These are phyloP conservation scores for Luffia ferchaultella DNA, from an alignment of 2,888 invertebrate genomes.

Conservation along the genomic window DNA sequence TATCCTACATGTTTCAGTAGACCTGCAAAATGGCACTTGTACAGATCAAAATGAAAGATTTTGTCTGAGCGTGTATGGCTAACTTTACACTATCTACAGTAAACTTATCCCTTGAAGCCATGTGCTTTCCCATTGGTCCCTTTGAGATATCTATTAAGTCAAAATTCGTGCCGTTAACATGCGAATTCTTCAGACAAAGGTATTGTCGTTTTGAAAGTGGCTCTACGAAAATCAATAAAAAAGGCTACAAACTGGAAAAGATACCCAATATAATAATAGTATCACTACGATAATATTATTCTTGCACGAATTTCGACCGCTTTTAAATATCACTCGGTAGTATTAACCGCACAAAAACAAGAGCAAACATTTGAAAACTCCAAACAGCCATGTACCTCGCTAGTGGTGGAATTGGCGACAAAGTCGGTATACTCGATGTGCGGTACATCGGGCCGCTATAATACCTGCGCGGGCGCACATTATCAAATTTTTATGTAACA, in stretches of 20 bases:
- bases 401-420: conserved; percentile 74
- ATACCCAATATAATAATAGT: background rate
- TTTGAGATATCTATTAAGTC: background rate
- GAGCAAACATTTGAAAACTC: conserved; percentile 6
- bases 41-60: too few species aligned
- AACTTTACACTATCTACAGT: background rate
- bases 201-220: too few species aligned
- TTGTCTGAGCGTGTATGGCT: too few species aligned
- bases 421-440: conserved; percentile 90
- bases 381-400: conserved; percentile 67
- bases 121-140: background rate
- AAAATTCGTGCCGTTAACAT: background rate
- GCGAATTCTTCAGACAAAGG: too few species aligned
- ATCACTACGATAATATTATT: background rate
- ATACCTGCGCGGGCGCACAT: conserved; percentile 53
- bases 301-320: background rate
- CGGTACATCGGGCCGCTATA: conserved; percentile 80
- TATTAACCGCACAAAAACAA: conserved; percentile 1
- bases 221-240: too few species aligned
- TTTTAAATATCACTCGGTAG: background rate
- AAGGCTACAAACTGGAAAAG: too few species aligned
- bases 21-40: too few species aligned
- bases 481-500: conserved; percentile 22
- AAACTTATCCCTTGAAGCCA: background rate
- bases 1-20: too few species aligned